Conservation (phyloP, 37 sponge, comb jelly and placozoan genomes). For the Diacarnus erythraeanus region DNA sequence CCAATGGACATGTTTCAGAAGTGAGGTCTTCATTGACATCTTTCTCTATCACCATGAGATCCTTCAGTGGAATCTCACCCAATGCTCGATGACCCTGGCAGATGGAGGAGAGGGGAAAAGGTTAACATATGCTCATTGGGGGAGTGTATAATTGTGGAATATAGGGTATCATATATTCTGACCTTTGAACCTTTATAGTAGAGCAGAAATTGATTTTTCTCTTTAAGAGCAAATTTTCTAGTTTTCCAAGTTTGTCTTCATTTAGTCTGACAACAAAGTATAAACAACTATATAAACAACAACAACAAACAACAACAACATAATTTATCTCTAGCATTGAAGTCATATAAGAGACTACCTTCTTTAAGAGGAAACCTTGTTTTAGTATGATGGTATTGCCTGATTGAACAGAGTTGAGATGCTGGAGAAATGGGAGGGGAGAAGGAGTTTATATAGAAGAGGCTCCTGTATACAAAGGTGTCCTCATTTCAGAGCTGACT, state of each 20-base stretch:
- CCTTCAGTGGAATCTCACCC: slow-evolving; percentile 49
- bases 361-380: slow-evolving; percentile 71
- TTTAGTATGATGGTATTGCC: slow-evolving; percentile 35
- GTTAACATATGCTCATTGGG: not conserved
- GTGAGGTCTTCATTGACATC: no score
- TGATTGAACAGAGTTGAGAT: not conserved
- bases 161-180: not conserved
- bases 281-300: no score
- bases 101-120: not conserved
- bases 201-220: slow-evolving; percentile 27
- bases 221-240: slow-evolving; percentile 57
- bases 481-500: no score
- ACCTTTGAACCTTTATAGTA: slow-evolving; percentile 71
- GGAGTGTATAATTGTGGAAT: not conserved
- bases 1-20: no score
- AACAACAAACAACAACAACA: no score
- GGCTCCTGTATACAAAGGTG: no score
- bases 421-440: not conserved
- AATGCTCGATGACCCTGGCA: slow-evolving; percentile 16
- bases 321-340: not conserved
- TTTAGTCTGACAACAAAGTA: slow-evolving; percentile 16
- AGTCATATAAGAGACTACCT: slow-evolving; percentile 1
- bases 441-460: not conserved
- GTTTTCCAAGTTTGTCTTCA: slow-evolving; percentile 55
- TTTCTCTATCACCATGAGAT: slow-evolving; percentile 11